phyloP scores from a whole-genome alignment of 2,888 invertebrate genomes.

The Tetropium fuscum region DNA sequence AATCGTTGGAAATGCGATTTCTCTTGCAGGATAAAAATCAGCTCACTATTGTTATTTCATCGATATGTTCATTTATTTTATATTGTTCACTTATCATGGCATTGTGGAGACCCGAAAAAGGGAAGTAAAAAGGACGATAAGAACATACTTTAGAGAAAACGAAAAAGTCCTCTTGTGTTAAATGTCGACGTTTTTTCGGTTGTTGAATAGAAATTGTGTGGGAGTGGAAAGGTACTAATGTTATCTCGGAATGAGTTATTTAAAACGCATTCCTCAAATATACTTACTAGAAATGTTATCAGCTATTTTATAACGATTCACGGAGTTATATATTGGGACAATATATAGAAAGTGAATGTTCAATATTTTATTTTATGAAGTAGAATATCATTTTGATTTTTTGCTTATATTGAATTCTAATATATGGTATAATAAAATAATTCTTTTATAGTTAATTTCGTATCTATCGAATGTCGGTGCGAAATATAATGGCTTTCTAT shows the following conservation, averaged over 20 bases:
- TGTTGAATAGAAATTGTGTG: conserved; percentile 16
- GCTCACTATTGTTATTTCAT: conserved; percentile 13
- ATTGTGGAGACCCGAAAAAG: conserved; percentile 5
- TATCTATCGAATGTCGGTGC: too few species aligned
- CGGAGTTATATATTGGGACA: too few species aligned
- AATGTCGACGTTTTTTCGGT: conserved; percentile 18
- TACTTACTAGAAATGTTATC: background rate
- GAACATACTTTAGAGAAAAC: conserved; percentile 18
- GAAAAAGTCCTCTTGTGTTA: conserved; percentile 24
- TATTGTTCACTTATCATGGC: conserved; percentile 19
- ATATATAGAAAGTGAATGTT: too few species aligned
- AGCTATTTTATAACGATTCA: too few species aligned
- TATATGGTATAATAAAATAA: too few species aligned
- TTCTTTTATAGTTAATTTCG: too few species aligned
- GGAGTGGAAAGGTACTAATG: conserved; percentile 16
- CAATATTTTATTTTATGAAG: too few species aligned
- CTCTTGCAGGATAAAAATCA: background rate
- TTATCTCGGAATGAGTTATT: conserved; percentile 1
- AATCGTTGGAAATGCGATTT: conserved; percentile 1
- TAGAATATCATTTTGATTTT: too few species aligned
- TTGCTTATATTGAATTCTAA: too few species aligned
- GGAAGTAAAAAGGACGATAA: conserved; percentile 19
- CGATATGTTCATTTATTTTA: conserved; percentile 25
- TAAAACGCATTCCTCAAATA: background rate
- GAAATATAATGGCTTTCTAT: too few species aligned